These are phyloP conservation scores for Epinotia bilunana DNA, from an alignment of 2,888 invertebrate species.

Conservation along the genomic window DNA sequence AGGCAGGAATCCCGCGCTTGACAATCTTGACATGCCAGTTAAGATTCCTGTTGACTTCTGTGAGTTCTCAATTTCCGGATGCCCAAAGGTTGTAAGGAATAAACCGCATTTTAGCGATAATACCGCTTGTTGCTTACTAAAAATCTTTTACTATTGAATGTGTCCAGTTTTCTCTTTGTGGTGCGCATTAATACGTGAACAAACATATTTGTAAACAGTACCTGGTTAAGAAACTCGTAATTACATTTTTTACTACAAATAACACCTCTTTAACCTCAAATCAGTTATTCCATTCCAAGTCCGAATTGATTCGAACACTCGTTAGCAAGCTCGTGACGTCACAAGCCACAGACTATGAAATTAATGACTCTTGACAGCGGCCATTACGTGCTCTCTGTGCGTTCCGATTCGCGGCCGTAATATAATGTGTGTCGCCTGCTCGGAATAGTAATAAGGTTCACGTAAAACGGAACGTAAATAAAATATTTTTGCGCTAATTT, in stretches of 20 bases:
- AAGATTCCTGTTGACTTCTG: too few relatives aligned
- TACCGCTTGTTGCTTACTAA: too few relatives aligned
- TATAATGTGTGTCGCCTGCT: slow-evolving; percentile 26
- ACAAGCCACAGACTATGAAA: slow-evolving; percentile 44
- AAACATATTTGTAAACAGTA: too few relatives aligned
- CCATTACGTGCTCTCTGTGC: slow-evolving; percentile 38
- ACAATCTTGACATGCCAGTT: too few relatives aligned
- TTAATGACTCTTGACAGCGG: slow-evolving; percentile 49
- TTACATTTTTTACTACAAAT: neutral
- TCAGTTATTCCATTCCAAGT: slow-evolving; percentile 14
- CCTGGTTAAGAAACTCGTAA: too few relatives aligned
- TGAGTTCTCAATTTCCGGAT: too few relatives aligned
- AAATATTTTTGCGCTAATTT: slow-evolving; percentile 19
- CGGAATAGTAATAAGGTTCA: slow-evolving; percentile 28
- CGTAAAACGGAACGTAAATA: slow-evolving; percentile 27
- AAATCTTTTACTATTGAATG: too few relatives aligned
- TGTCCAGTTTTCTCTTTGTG: too few relatives aligned
- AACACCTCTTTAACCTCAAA: neutral
- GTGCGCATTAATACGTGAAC: too few relatives aligned
- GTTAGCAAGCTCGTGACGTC: slow-evolving; percentile 52
- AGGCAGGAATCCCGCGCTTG: too few relatives aligned
- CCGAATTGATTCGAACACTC: slow-evolving; percentile 19
- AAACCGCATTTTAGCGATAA: too few relatives aligned
- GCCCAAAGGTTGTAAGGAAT: too few relatives aligned
- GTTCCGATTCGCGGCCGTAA: slow-evolving; percentile 31